Percentiles rank a stretch among this genome's conserved stretches.
Conservation (phyloP, 2,113 vertebrate species). For the Scalopus aquaticus region DNA sequence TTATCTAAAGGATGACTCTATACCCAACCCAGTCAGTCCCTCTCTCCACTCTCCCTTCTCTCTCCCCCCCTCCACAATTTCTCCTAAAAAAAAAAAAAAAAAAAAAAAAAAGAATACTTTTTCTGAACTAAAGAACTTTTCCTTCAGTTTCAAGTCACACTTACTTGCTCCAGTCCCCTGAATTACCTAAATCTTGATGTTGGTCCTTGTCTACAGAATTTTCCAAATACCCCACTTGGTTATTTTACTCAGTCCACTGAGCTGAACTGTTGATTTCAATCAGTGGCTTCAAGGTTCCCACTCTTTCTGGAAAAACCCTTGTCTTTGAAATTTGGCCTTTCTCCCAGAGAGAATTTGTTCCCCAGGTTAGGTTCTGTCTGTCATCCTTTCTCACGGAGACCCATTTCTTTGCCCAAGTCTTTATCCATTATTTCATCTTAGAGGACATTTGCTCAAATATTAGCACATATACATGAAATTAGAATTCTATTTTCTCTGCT, state of each 20-base stretch:
- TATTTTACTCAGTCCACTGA: neutral
- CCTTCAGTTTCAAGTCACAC: neutral
- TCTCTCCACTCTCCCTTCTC: neutral
- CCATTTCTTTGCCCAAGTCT: neutral
- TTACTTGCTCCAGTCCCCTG: neutral
- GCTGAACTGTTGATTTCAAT: neutral
- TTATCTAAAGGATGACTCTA: slow-evolving; percentile 14
- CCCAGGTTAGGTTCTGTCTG: neutral
- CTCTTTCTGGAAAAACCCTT: neutral
- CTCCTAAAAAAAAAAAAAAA: neutral
- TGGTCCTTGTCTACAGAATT: neutral
- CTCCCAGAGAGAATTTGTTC: neutral
- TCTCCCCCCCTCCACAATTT: neutral
- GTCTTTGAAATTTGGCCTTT: neutral
- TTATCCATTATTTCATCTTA: neutral
- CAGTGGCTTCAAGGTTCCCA: neutral
- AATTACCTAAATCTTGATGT: neutral
- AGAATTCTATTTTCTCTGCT: slow-evolving; percentile 25
- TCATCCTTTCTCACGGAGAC: neutral
- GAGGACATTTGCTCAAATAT: neutral
- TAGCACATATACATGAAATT: slow-evolving; percentile 15
- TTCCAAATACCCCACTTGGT: neutral
- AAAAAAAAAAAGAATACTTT: neutral
- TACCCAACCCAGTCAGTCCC: neutral
- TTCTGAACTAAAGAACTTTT: neutral